Evolutionary conservation across 2,113 vertebrate genomes (phyloP), one percentile per base, ranked within the genome.

Genomic region (Notiomystis cincta): DNA sequence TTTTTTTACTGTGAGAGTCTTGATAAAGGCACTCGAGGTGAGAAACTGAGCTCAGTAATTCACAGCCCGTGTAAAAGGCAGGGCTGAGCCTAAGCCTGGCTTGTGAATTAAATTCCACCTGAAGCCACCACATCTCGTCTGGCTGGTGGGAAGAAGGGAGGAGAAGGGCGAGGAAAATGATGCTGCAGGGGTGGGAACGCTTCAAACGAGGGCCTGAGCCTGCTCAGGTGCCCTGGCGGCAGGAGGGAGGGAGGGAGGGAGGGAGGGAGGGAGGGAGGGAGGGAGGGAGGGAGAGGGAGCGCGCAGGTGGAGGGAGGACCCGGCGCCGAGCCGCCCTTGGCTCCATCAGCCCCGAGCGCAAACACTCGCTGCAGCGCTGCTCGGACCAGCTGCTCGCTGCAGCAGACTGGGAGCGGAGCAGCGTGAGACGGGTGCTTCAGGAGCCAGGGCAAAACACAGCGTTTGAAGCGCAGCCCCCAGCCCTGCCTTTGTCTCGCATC

Each of bases 391-490:
- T 93, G 54, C 95, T 84, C 95, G 88, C 78, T 51, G 93, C n/a
- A 82, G 64, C 90, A 84, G 93, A 96, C 94, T 54, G 88, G 79
- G 60, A 38, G 72, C 82, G 86, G 94, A 96, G 87, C 95, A 95
- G 96, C 90, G 61, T 54, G 92, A 85, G 78, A 60, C 88, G 45
- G 75, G 80, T 67, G n/a, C 73, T 66, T 28, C 67, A 88, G 84
- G 82, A 91, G 54, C 57, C 83, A 80, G 79, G 94, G 88, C 77
- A 85, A 83, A 97, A 90, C 54, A 66, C 37, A 62, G 54, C 66
- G 69, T n/a, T n/a, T n/a, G n/a, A n/a, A n/a, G n/a, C n/a, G n/a
- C 94, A 61, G 81, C 77, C 89, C 92, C 92, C 96, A 78, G 13
- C 84, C 24, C 44, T 54, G 82, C 83, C 88, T 87, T 47, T 50